A percentile compares a stretch with the other conserved stretches of the same genome.
phyloP scores from a whole-genome alignment of 1,140 invertebrate genomes.

The Phenacoccus solenopsis region DNA sequence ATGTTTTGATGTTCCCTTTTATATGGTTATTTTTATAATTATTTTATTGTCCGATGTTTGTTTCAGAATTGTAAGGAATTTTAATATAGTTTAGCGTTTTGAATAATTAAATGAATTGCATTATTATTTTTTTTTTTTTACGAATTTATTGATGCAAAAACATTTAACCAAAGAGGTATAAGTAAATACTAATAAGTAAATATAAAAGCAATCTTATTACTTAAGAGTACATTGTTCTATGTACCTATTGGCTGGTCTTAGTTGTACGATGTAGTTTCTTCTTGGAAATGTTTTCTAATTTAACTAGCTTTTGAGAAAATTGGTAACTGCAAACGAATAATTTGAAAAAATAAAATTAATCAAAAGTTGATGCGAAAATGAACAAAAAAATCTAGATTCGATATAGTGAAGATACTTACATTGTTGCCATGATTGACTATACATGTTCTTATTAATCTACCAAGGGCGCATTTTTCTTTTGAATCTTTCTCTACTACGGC shows the following conservation, averaged over 20 bases:
- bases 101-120: too few species aligned
- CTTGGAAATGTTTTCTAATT: neutral
- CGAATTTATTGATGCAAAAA: neutral
- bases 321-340: neutral
- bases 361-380: too few species aligned
- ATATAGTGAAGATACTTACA: conserved; percentile 17
- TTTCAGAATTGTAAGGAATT: too few species aligned
- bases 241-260: neutral
- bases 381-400: neutral
- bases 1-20: too few species aligned
- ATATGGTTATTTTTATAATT: neutral
- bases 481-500: conserved; percentile 25
- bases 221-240: neutral
- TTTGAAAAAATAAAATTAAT: too few species aligned
- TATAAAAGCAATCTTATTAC: neutral
- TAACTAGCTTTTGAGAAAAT: neutral
- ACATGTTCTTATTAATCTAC: conserved; percentile 26
- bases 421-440: conserved; percentile 29
- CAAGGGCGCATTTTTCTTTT: conserved; percentile 28
- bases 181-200: too few species aligned
- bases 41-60: neutral
- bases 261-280: neutral
- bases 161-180: neutral
- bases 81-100: neutral
- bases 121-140: too few species aligned